These are phyloP conservation scores for Pomatorhinus ruficollis DNA, from an alignment of 2,113 vertebrate species.

Conservation along the genomic window DNA sequence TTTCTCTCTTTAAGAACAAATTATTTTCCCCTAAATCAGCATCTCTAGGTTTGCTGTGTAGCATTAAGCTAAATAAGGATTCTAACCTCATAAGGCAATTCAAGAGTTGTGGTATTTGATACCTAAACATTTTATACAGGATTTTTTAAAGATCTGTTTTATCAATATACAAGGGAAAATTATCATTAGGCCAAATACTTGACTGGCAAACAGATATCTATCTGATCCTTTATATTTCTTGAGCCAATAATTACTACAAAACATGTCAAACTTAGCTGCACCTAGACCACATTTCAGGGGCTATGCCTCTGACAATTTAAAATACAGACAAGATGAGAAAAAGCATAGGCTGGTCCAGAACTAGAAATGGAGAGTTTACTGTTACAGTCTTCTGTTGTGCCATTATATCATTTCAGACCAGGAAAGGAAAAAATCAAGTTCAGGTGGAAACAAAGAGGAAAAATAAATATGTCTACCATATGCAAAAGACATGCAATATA, in stretches of 20 bases:
- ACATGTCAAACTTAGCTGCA: fast-evolving
- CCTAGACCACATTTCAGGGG: background rate
- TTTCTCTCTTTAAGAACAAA: background rate
- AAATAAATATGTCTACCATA: background rate
- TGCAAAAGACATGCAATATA: background rate
- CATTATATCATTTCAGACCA: background rate
- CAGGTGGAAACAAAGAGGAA: background rate
- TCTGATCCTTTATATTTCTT: background rate
- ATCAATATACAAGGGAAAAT: background rate
- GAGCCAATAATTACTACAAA: background rate
- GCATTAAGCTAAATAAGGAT: background rate
- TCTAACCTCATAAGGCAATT: background rate
- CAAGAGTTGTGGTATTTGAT: background rate
- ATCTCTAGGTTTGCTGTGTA: background rate
- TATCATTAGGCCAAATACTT: background rate
- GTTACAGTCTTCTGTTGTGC: background rate
- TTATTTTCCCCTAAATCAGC: background rate
- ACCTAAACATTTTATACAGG: background rate
- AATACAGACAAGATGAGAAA: background rate
- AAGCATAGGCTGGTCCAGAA: background rate
- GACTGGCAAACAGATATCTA: background rate
- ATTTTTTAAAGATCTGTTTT: background rate
- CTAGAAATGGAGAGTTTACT: background rate
- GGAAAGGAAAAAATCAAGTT: background rate
- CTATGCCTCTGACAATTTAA: background rate